Percentiles rank a stretch among this genome's conserved stretches.
Conservation (phyloP, 2,797 vertebrate genomes). For the Intellagama lesueurii region DNA sequence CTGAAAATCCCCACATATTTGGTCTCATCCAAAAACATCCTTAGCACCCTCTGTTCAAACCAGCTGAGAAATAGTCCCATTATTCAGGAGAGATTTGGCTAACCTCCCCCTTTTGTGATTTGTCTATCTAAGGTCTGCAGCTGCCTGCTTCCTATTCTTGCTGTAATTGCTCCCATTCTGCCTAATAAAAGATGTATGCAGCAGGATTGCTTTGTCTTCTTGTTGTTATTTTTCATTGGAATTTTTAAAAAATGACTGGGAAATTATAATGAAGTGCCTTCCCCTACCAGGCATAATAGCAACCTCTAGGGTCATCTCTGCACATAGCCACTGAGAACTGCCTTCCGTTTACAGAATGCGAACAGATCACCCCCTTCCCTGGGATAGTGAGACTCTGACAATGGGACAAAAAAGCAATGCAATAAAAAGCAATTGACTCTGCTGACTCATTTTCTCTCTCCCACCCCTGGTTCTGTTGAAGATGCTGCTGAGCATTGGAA, state of each 20-base stretch:
- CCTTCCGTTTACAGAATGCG: slow-evolving; percentile 19
- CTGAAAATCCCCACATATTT: slow-evolving; percentile 45
- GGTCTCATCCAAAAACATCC: neutral
- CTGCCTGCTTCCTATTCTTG: slow-evolving; percentile 72
- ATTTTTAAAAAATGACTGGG: slow-evolving; percentile 51
- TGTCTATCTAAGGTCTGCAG: slow-evolving; percentile 75
- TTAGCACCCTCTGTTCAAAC: slow-evolving; percentile 37
- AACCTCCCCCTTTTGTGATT: slow-evolving; percentile 69
- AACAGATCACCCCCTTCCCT: slow-evolving; percentile 42
- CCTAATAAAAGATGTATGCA: slow-evolving; percentile 71
- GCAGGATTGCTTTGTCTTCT: slow-evolving; percentile 65
- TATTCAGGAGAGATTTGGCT: slow-evolving; percentile 68
- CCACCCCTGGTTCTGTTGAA: neutral
- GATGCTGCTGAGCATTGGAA: slow-evolving; percentile 37
- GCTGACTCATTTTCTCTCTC: slow-evolving; percentile 46
- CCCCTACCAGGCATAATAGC: slow-evolving; percentile 4
- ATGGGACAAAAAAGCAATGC: slow-evolving; percentile 60
- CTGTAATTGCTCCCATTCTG: slow-evolving; percentile 73
- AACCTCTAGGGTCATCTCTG: slow-evolving; percentile 59
- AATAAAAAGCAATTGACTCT: slow-evolving; percentile 65
- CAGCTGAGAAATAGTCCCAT: slow-evolving; percentile 65
- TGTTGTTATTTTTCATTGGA: slow-evolving; percentile 60
- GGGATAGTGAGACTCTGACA: slow-evolving; percentile 47
- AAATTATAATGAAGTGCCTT: slow-evolving; percentile 30
- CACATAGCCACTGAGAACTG: slow-evolving; percentile 18